Conservation (phyloP, 2,797 vertebrate genomes). For the Pseudochaenichthys georgianus region DNA sequence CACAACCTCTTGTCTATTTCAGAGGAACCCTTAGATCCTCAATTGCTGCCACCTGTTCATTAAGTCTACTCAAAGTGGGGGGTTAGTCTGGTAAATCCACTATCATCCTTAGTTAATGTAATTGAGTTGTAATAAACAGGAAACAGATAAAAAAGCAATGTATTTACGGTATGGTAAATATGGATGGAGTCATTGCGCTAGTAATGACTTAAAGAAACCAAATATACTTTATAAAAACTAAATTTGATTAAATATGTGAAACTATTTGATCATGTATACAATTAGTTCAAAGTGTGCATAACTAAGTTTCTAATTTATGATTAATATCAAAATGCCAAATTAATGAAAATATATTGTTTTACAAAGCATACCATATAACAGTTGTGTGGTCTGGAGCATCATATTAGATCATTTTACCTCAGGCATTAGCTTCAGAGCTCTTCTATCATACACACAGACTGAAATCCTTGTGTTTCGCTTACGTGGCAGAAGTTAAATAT, state of each 20-base stretch:
- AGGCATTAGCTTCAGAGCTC: neutral
- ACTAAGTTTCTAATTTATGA: neutral
- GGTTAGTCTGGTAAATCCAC: constrained; percentile 3
- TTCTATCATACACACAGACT: neutral
- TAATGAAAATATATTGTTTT: neutral
- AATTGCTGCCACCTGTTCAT: constrained; percentile 27
- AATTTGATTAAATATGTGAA: neutral
- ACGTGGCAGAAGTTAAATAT: constrained; percentile 63
- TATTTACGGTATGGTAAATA: neutral
- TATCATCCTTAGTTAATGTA: neutral
- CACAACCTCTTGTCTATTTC: constrained; percentile 27
- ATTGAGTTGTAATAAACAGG: neutral
- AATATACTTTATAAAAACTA: neutral
- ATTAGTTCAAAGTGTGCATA: neutral
- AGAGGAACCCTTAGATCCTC: constrained; percentile 4
- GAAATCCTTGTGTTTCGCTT: constrained; percentile 25
- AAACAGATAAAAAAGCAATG: neutral
- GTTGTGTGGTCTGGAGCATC: neutral
- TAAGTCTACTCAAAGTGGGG: neutral
- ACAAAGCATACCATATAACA: neutral
- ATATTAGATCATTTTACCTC: neutral
- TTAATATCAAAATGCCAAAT: neutral
- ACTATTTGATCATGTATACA: neutral
- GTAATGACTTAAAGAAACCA: neutral
- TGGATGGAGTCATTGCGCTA: too few species aligned